Evolutionary conservation across 1,140 invertebrate genomes (phyloP), one percentile per base, ranked within the genome.

Genomic region (Ooceraea biroi): DNA sequence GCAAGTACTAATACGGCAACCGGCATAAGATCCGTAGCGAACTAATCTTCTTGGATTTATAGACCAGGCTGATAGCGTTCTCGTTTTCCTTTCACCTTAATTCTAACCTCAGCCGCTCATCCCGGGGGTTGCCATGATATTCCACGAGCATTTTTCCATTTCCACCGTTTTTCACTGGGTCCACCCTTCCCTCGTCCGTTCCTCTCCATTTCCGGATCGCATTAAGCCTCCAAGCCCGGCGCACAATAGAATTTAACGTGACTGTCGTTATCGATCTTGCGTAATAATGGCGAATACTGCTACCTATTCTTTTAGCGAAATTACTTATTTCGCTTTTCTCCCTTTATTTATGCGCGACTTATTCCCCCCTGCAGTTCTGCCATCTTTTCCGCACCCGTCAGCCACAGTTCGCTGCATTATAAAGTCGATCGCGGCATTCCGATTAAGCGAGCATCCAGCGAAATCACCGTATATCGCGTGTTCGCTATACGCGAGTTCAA

Each of bases 1-100:
- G 27, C 52, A 14, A 46, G 41, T 68, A 44, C 36, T 17, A 10
- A n/a, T 17, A 11, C 8, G 17, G 50, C 58, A 72, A 65, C 65
- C 60, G 48, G 82, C 36, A 7, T 68, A 86, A 89, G 86, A 86
- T 87, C 84, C 88, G 84, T 66, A 30, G 27, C 66, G 66, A 85
- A 90, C 89, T 91, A 91, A 91, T 91, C 90, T 91, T 90, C 84
- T 78, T 73, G 84, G 90, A 91, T 91, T 91, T 91, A 91, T 91
- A 88, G 85, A 90, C 89, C 88, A 63, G 72, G 80, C 88, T 83
- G 89, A 91, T 91, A 91, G 90, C 89, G 91, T 91, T 90, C 86
- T 84, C 90, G 89, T 86, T 86, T 91, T 89, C 88, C 90, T 85
- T 86, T 91, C 89, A 89, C 90, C 87, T 90, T 91, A 91, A 91